Evolutionary conservation across 2,113 vertebrate genomes (phyloP).

Genomic region (Pristiophorus japonicus): DNA sequence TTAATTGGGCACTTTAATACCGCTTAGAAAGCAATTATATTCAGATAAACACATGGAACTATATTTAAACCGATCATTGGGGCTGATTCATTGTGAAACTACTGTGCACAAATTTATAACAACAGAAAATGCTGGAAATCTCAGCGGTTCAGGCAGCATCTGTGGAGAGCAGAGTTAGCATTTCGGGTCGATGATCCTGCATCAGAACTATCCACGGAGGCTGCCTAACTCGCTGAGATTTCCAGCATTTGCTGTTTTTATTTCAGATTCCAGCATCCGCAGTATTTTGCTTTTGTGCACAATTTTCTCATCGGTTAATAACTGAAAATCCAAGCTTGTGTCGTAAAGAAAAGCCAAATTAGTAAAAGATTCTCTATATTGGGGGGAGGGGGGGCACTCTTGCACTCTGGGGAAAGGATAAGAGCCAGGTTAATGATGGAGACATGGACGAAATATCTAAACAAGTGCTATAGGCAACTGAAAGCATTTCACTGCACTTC

Average conservation of each 20-base stretch:
- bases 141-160: no score
- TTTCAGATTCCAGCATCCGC: no score
- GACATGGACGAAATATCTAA: neutral
- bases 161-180: no score
- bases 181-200: no score
- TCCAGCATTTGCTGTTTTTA: no score
- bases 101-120: neutral
- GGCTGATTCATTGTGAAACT: neutral
- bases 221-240: no score
- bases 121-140: no score
- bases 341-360: neutral
- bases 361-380: neutral
- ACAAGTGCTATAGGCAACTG: neutral
- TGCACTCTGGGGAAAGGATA: neutral
- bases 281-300: no score
- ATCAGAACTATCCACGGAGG: no score
- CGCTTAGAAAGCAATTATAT: neutral
- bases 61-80: neutral
- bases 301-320: neutral
- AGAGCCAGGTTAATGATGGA: neutral
- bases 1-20: neutral
- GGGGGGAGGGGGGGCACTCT: neutral
- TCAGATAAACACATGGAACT: neutral
- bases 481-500: neutral
- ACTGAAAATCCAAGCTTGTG: neutral